Evolutionary conservation across 2,888 invertebrate species (phyloP), one percentile per base, ranked within the genome.

Genomic region (Luperina testacea): DNA sequence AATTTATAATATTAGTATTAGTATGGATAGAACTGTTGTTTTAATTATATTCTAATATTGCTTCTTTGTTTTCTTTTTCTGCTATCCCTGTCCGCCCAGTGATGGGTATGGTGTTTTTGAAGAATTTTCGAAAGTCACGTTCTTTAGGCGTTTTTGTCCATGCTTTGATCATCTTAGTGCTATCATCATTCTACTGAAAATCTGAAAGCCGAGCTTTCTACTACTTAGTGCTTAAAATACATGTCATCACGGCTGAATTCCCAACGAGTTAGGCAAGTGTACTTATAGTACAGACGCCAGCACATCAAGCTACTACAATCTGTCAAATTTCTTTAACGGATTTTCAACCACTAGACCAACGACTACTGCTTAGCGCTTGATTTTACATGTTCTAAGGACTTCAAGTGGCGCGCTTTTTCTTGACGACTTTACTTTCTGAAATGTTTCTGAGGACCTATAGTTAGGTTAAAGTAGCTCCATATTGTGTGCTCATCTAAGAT

Each of bases 61-160:
- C 74, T 82, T 81, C 20, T 78, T 61, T 74, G 45, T 78, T 78
- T 64, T 81, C 53, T 64, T 82, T 82, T 57, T 38, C 74, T 82
- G 78, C 78, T 45, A 38, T 48, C 82, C 63, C 32, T 57, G 65
- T 75, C 32, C 72, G 48, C 81, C 82, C 65, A 82, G 82, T 61
- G 78, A n/a, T 78, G 78, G 78, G 78, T 82, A 78, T 82, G 78
- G 45, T 82, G 45, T 64, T 51, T 45, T 69, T 82, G 63, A 65
- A 24, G 15, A 63, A 73, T 64, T 78, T 64, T 24, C 9, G 57
- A 64, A 45, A 45, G 17, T 80, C 42, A 42, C 20, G 7, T 27
- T 59, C 8, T 48, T 48, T n/a, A 67, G 27, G 57, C 38, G 42
- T 59, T 11, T 8, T 17, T 32, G n/a, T 64, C 11, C 48, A n/a